Conservation (phyloP, 2,888 invertebrate genomes). For the Coronaproctus castanopsis region DNA sequence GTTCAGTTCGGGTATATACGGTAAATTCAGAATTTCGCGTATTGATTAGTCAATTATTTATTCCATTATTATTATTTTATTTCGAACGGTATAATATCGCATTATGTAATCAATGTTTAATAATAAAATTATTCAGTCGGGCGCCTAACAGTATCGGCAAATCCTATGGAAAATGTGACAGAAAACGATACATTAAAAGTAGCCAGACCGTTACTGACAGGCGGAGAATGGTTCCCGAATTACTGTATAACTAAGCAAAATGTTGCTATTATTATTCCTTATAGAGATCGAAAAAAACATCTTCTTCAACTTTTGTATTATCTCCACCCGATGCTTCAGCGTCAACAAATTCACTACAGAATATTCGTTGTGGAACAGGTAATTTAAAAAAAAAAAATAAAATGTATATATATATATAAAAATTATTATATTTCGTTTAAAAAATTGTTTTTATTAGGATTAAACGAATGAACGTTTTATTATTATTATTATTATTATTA, state of each 20-base stretch:
- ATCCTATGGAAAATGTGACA: slow-evolving; percentile 12
- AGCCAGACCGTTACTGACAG: slow-evolving; percentile 22
- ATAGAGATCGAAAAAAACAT: slow-evolving; percentile 30
- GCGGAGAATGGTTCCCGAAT: slow-evolving; percentile 32
- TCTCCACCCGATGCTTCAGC: slow-evolving; percentile 30
- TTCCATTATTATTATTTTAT: no score
- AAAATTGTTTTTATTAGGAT: no score
- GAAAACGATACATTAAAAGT: slow-evolving; percentile 15
- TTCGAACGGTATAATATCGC: no score
- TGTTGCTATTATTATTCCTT: slow-evolving; percentile 38
- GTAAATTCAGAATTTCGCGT: no score
- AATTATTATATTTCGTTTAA: no score
- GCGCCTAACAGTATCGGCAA: slow-evolving; percentile 6
- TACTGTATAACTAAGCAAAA: slow-evolving; percentile 29
- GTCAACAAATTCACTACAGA: slow-evolving; percentile 31
- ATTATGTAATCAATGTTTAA: no score
- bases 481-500: no score
- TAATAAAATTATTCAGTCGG: slow-evolving; percentile 10
- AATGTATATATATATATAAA: no score
- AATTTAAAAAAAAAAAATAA: slow-evolving; percentile 12
- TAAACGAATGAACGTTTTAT: no score
- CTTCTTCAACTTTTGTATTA: slow-evolving; percentile 28
- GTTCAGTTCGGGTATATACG: no score
- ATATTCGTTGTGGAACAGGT: slow-evolving; percentile 34
- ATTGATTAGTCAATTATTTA: no score